phyloP scores from a whole-genome alignment of 2,888 invertebrate genomes.

The Heliconius aoede region DNA sequence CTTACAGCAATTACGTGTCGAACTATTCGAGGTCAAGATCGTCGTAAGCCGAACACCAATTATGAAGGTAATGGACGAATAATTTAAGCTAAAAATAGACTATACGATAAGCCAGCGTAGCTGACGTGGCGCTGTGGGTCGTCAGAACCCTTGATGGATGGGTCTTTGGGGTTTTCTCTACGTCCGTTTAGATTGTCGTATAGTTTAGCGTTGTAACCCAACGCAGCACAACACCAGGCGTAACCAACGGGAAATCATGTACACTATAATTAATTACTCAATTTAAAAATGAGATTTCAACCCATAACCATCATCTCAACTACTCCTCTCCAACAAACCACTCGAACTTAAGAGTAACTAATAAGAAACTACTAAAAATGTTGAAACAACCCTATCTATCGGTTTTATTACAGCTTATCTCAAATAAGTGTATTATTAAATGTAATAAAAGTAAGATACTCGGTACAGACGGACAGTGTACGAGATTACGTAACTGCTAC shows the following conservation, averaged over 20 bases:
- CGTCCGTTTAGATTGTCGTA: not conserved
- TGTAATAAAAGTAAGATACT: constrained; percentile 9
- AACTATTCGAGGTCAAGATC: constrained; percentile 39
- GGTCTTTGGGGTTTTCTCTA: too few species aligned
- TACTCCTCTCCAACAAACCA: not conserved
- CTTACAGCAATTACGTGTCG: constrained; percentile 10
- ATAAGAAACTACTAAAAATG: not conserved
- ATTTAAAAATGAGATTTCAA: not conserved
- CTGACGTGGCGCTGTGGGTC: too few species aligned
- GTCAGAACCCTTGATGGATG: too few species aligned
- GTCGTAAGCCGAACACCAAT: constrained; percentile 31
- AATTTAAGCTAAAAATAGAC: constrained; percentile 33
- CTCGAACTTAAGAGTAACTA: not conserved
- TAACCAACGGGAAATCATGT: too few species aligned
- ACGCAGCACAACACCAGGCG: too few species aligned
- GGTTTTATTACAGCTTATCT: constrained; percentile 13
- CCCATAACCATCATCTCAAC: not conserved
- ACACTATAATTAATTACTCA: not conserved
- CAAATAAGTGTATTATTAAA: constrained; percentile 7
- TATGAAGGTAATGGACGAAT: constrained; percentile 34
- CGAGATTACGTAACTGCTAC: not conserved
- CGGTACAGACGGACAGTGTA: not conserved
- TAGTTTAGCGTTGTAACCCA: too few species aligned
- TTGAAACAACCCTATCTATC: not conserved
- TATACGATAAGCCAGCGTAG: constrained; percentile 6